A percentile compares a stretch with the other conserved stretches of the same genome.
Evolutionary conservation across 2,113 vertebrate genomes (phyloP).

Genomic region (Galeopterus variegatus): DNA sequence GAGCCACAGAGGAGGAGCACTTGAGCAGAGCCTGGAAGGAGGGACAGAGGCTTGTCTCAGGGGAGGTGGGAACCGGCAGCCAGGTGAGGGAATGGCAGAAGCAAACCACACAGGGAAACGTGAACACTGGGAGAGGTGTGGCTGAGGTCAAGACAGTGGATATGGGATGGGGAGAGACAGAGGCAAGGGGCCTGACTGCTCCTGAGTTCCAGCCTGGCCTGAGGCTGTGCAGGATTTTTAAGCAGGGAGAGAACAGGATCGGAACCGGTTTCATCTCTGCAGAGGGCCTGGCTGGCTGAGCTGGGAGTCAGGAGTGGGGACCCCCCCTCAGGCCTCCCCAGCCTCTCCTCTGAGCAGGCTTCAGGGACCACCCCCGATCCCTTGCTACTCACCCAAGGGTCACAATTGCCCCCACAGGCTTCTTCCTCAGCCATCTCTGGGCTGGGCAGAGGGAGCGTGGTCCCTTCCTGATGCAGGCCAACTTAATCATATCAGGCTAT

Average conservation of each 20-base stretch:
- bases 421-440: not conserved
- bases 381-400: conserved; percentile 24
- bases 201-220: not conserved
- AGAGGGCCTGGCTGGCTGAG: not conserved
- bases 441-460: not conserved
- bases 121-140: not conserved
- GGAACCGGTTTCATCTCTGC: not conserved
- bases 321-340: not conserved
- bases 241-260: not conserved
- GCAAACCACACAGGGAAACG: not conserved
- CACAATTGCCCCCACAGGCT: not conserved
- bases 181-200: not conserved
- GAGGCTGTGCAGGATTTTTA: not conserved
- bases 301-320: not conserved
- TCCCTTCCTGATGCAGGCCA: not conserved
- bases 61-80: not conserved
- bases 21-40: not conserved
- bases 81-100: not conserved
- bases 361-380: not conserved
- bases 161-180: not conserved
- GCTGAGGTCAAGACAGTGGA: not conserved
- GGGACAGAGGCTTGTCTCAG: not conserved
- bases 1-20: not conserved
- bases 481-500: conserved; percentile 55
- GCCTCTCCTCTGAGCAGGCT: not conserved